Percentiles rank a stretch among this genome's conserved stretches.
Evolutionary conservation across 2,888 invertebrate genomes (phyloP).

Genomic region (Hydraecia micacea): DNA sequence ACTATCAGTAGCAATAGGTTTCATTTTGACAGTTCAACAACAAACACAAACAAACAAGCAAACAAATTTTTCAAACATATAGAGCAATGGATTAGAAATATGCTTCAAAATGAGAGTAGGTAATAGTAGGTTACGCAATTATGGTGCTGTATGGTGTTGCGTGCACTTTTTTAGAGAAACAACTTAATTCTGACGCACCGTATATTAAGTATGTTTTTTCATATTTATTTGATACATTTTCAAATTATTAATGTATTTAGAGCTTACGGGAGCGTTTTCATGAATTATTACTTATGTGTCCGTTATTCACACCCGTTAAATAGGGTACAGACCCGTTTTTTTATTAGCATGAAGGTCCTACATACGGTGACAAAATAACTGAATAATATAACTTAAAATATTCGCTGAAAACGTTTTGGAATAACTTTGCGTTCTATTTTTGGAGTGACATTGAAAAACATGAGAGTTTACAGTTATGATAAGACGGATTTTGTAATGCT

Average conservation of each 20-base stretch:
- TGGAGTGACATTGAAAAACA: conserved; percentile 30
- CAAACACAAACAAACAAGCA: too few relatives aligned
- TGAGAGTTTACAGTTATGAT: conserved; percentile 5
- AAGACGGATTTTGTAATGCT: conserved; percentile 2
- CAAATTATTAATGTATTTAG: conserved; percentile 62
- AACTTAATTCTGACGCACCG: conserved; percentile 19
- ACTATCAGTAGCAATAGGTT: too few relatives aligned
- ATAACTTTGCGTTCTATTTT: conserved; percentile 23
- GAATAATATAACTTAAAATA: conserved; percentile 16
- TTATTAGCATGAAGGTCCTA: conserved; percentile 50
- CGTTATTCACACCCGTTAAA: conserved; percentile 55
- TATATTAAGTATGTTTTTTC: conserved; percentile 50
- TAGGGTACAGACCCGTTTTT: conserved; percentile 37
- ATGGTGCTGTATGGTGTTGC: background rate
- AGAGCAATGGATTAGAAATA: too few relatives aligned
- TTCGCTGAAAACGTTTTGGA: conserved; percentile 22
- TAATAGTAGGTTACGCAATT: too few relatives aligned
- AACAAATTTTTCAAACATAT: too few relatives aligned
- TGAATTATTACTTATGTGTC: conserved; percentile 51
- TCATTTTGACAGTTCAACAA: too few relatives aligned
- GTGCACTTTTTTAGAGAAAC: background rate
- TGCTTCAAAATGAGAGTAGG: too few relatives aligned
- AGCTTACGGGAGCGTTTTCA: conserved; percentile 48
- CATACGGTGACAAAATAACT: conserved; percentile 19
- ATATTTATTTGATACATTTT: conserved; percentile 37